Evolutionary conservation across 2,113 vertebrate genomes (phyloP).

Genomic region (Crotalus horridus): DNA sequence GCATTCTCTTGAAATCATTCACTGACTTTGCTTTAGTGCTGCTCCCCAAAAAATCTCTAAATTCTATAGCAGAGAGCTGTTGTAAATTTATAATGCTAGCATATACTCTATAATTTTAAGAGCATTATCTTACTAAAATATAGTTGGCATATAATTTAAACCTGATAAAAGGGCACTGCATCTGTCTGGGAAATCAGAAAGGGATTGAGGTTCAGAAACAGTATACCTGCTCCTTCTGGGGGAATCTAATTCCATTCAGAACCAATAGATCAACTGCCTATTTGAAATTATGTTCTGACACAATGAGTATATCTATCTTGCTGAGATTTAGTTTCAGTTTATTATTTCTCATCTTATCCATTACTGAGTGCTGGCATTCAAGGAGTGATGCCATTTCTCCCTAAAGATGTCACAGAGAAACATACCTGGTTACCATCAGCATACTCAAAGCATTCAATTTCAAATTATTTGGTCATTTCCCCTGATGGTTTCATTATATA

Average conservation of each 20-base stretch:
- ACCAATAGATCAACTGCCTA: background rate
- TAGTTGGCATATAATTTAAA: background rate
- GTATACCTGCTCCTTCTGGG: background rate
- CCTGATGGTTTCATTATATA: background rate
- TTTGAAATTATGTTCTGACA: background rate
- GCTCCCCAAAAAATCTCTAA: background rate
- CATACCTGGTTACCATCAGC: background rate
- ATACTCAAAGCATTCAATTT: background rate
- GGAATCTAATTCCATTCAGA: background rate
- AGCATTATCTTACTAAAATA: background rate
- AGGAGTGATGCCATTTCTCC: background rate
- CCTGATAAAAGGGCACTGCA: background rate
- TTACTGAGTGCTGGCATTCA: background rate
- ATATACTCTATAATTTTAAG: background rate
- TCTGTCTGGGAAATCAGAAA: background rate
- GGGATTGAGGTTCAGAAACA: background rate
- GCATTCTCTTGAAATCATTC: background rate
- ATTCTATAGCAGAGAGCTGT: background rate
- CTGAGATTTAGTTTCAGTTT: background rate
- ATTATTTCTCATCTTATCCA: background rate
- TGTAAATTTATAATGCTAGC: background rate
- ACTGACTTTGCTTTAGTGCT: background rate
- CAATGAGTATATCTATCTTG: background rate
- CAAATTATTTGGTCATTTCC: background rate
- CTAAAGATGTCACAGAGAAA: background rate